Conservation (phyloP, 64 coral and sea anemone genomes). For the Montipora efflorescens region DNA sequence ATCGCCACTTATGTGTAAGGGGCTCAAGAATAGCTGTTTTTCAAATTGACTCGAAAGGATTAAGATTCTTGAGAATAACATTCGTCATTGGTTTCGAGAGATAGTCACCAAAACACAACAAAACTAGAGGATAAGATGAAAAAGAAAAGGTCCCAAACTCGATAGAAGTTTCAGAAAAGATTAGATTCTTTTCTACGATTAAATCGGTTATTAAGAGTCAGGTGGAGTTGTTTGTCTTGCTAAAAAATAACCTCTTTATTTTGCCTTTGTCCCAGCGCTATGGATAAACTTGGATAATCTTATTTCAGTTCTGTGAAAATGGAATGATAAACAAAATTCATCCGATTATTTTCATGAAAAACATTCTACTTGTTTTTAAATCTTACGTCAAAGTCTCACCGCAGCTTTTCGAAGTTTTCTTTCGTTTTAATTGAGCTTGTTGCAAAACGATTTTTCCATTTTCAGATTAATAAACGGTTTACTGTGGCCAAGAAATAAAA, state of each 20-base stretch:
- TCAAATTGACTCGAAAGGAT: background rate
- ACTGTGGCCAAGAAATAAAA: background rate
- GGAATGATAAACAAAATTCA: background rate
- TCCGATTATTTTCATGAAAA: constrained; percentile 3
- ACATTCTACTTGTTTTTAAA: no score
- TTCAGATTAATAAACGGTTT: background rate
- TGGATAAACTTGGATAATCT: background rate
- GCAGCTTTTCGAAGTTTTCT: background rate
- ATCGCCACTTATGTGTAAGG: background rate
- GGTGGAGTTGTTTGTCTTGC: background rate
- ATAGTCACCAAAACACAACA: background rate
- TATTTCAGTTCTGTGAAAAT: background rate
- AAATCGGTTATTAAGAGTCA: background rate
- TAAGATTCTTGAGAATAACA: background rate
- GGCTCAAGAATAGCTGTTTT: background rate
- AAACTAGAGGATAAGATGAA: background rate
- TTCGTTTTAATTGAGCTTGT: background rate
- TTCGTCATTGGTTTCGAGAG: background rate
- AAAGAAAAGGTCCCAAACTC: background rate
- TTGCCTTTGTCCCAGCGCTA: background rate
- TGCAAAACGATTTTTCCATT: background rate
- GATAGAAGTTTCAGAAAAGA: background rate
- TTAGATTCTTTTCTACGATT: background rate
- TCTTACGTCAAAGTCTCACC: background rate
- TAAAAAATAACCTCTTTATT: background rate